Evolutionary conservation across 2,888 invertebrate species (phyloP).

Genomic region (Agrenia bidenticulata): DNA sequence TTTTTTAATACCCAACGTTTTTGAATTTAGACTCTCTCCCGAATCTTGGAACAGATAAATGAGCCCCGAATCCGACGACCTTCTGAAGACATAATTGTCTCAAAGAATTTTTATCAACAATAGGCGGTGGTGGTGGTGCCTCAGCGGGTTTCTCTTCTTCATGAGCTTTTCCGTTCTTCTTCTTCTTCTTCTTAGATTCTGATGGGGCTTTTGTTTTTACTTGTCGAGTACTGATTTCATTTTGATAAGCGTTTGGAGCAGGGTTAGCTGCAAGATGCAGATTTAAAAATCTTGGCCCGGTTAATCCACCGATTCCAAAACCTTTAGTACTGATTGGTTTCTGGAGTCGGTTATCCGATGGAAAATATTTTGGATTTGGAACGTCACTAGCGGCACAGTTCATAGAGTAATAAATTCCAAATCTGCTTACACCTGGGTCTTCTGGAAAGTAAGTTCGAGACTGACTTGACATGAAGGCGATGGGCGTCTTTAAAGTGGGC

Average conservation of each 20-base stretch:
- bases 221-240: background rate
- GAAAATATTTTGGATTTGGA: slow-evolving; percentile 8
- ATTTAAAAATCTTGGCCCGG: slow-evolving; percentile 16
- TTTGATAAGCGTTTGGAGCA: slow-evolving; percentile 26
- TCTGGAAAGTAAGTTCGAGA: slow-evolving; percentile 28
- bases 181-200: background rate
- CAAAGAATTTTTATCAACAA: too few relatives aligned
- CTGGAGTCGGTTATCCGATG: slow-evolving; percentile 7
- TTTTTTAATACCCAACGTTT: slow-evolving; percentile 23
- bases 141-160: background rate
- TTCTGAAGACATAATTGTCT: slow-evolving; percentile 23
- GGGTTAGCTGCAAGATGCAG: slow-evolving; percentile 2
- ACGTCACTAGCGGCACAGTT: slow-evolving; percentile 21
- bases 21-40: slow-evolving; percentile 13
- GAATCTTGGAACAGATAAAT: slow-evolving; percentile 20
- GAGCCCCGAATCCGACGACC: slow-evolving; percentile 21
- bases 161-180: background rate
- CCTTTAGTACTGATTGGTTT: slow-evolving; percentile 31
- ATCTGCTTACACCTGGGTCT: slow-evolving; percentile 21
- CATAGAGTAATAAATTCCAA: slow-evolving; percentile 13
- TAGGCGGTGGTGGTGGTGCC: too few relatives aligned
- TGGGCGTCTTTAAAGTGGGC: background rate
- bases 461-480: slow-evolving; percentile 26
- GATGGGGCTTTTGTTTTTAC: too few relatives aligned
- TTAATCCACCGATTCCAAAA: slow-evolving; percentile 34